Percentiles rank a stretch among this genome's conserved stretches.
These are phyloP conservation scores for Pocillopora grandis DNA, from an alignment of 92 coral and sea anemone species.

Conservation along the genomic window DNA sequence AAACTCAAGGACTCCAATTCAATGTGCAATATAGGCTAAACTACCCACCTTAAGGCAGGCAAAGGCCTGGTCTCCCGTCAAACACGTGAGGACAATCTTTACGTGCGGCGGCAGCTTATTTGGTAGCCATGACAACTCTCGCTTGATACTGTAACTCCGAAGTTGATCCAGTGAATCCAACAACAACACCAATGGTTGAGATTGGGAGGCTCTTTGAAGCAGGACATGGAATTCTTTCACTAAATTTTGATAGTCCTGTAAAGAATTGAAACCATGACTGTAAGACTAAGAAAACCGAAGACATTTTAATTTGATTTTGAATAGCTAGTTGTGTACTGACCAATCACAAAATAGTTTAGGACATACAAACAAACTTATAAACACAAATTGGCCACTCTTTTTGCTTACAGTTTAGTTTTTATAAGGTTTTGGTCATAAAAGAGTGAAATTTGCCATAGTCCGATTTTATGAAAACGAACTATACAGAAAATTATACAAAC, in stretches of 20 bases:
- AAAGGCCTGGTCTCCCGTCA: slow-evolving; percentile 36
- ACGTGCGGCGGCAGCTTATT: slow-evolving; percentile 81
- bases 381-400: too few relatives aligned
- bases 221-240: slow-evolving; percentile 74
- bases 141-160: slow-evolving; percentile 60
- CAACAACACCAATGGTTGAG: slow-evolving; percentile 68
- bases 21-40: too few relatives aligned
- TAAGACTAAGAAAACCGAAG: too few relatives aligned
- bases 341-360: too few relatives aligned
- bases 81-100: slow-evolving; percentile 70
- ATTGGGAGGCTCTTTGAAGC: slow-evolving; percentile 62
- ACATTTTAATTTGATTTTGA: too few relatives aligned
- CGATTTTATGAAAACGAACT: neutral
- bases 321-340: too few relatives aligned
- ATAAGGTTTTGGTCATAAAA: neutral
- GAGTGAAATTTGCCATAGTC: neutral
- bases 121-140: slow-evolving; percentile 86
- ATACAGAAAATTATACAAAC: neutral
- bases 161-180: slow-evolving; percentile 90
- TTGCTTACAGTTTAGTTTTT: too few relatives aligned
- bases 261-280: neutral
- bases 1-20: neutral
- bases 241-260: slow-evolving; percentile 75
- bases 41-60: slow-evolving; percentile 63
- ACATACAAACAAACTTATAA: too few relatives aligned